phyloP scores from a whole-genome alignment of 1,140 invertebrate genomes.

The Ctenoplectra terminalis region DNA sequence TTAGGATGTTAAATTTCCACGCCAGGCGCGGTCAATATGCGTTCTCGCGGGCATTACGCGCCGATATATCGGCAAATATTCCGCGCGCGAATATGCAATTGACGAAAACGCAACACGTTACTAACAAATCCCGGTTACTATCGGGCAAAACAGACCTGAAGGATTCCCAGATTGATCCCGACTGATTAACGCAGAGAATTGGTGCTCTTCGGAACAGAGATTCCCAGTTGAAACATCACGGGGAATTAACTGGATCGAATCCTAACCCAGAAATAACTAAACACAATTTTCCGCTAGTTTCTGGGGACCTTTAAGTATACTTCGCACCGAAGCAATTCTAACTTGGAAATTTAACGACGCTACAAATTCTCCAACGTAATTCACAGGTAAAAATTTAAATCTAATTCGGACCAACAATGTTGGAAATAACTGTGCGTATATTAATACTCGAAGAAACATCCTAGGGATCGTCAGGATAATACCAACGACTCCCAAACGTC shows the following conservation, averaged over 20 bases:
- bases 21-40: constrained; percentile 30
- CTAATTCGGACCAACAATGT: neutral
- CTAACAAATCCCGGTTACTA: neutral
- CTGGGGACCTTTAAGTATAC: too few species aligned
- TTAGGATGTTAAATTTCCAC: constrained; percentile 30
- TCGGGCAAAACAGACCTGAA: neutral
- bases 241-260: too few species aligned
- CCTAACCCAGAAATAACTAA: too few species aligned
- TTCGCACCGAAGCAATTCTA: neutral
- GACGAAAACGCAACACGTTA: constrained; percentile 24
- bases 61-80: constrained; percentile 39
- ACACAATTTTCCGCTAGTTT: too few species aligned
- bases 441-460: neutral
- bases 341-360: neutral
- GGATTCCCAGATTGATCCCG: neutral
- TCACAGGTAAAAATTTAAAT: neutral
- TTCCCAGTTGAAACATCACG: too few species aligned
- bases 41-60: constrained; percentile 6
- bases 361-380: too few species aligned
- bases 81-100: constrained; percentile 22
- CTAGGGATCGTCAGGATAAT: neutral
- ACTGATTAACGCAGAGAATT: neutral
- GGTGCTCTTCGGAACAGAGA: too few species aligned
- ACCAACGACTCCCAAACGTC: neutral
- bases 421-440: neutral